Evolutionary conservation across 2,797 vertebrate species (phyloP), one percentile per base, ranked within the genome.

Genomic region (Coracias cyanogaster): DNA sequence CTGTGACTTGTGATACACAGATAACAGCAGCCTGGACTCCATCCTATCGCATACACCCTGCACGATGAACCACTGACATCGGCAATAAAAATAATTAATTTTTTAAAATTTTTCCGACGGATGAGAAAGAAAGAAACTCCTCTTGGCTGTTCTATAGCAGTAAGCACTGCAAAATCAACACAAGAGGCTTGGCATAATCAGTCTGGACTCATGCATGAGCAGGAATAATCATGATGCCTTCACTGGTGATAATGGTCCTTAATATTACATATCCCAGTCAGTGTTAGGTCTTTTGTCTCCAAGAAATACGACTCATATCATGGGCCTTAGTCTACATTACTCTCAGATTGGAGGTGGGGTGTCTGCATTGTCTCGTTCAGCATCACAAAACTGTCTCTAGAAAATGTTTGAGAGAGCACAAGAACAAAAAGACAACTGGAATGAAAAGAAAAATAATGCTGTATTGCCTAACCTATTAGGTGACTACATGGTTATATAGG

Each of bases 401-500:
- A 73, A 89, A 89, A 66, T 20, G 33, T 1, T 49, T 62, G 60
- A 84, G 20, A 12, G 14, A 94, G 48, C 25, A 45, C 15, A 89
- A 82, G 46, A 82, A 69, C 35, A 79, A 64, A 84, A 65, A 9
- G 14, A 69, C 37, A 82, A 71, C 10, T n/a, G 20, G 48, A 86
- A 62, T 26, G 51, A 60, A 70, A 83, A 29, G 4, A 55, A 60
- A 92, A 76, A 65, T 4, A 57, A 37, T 13, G 10, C 22, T 15
- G 2, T 4, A 2, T 9, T 81, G n/a, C 35, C 45, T 57, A 69
- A 61, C 13, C 17, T 72, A 39, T 48, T 20, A 58, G 21, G n/a
- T 60, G 58, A 62, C 31, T 55, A 26, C 3, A 15, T 1, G 3
- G 28, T n/a, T 57, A 74, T 26, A 51, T 0, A 52, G 13, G 3